Evolutionary conservation across 2,888 invertebrate genomes (phyloP).

Genomic region (Chloromyia formosa): DNA sequence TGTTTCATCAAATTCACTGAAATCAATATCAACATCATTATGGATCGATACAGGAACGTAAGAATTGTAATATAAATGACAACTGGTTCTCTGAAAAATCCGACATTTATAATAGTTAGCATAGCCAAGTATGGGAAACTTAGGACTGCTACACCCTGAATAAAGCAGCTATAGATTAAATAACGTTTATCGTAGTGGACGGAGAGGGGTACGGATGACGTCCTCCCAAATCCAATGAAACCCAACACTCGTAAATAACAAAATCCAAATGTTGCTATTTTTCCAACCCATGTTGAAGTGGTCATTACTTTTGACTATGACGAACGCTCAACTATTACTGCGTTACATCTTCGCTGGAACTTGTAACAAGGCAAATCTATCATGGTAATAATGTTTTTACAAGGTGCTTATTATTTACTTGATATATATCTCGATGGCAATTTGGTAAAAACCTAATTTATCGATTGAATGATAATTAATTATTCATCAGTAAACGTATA

Average conservation of each 20-base stretch:
- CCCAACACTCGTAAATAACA: conserved; percentile 19
- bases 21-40: background rate
- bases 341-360: background rate
- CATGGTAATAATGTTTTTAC: no score
- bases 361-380: background rate
- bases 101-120: background rate
- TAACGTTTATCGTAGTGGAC: background rate
- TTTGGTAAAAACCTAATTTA: conserved; percentile 4
- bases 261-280: background rate
- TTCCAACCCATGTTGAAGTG: background rate
- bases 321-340: background rate
- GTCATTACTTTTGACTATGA: background rate
- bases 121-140: conserved; percentile 8
- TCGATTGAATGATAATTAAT: conserved; percentile 2
- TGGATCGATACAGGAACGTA: background rate
- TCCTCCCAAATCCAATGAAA: conserved; percentile 3
- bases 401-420: conserved; percentile 58
- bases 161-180: background rate
- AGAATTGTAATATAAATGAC: conserved; percentile 2
- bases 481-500: no score
- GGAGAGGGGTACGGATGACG: no score
- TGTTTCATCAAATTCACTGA: background rate
- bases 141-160: background rate
- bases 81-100: conserved; percentile 24
- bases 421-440: conserved; percentile 5